Conservation (phyloP, 2,113 vertebrate species). For the Struthidea cinerea region DNA sequence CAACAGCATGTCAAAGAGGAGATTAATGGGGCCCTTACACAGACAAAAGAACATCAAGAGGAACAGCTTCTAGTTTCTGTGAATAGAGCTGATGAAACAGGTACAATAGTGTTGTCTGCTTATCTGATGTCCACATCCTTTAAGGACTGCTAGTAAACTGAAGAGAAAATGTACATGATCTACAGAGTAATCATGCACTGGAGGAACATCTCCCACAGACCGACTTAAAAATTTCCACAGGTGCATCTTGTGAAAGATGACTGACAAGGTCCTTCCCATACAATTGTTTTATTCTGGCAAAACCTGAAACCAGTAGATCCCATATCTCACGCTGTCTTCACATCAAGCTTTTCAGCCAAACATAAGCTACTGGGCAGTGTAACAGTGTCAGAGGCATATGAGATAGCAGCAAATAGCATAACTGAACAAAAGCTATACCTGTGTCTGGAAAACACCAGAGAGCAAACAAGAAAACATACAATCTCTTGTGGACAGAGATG, state of each 20-base stretch:
- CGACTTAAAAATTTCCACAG: neutral
- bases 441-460: neutral
- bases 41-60: neutral
- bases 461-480: neutral
- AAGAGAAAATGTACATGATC: neutral
- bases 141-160: neutral
- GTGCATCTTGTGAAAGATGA: neutral
- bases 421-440: neutral
- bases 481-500: neutral
- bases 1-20: neutral
- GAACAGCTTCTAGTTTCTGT: neutral
- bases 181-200: neutral
- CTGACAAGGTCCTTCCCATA: neutral
- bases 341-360: neutral
- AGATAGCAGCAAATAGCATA: neutral
- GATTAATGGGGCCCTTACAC: neutral
- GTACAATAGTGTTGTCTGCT: neutral
- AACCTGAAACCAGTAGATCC: neutral
- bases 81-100: neutral
- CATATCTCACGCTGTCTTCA: neutral
- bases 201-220: neutral
- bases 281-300: neutral
- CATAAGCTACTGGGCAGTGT: neutral
- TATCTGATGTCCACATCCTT: neutral
- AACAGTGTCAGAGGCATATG: neutral